phyloP scores from a whole-genome alignment of 1,140 invertebrate genomes.

The Ips nitidus region DNA sequence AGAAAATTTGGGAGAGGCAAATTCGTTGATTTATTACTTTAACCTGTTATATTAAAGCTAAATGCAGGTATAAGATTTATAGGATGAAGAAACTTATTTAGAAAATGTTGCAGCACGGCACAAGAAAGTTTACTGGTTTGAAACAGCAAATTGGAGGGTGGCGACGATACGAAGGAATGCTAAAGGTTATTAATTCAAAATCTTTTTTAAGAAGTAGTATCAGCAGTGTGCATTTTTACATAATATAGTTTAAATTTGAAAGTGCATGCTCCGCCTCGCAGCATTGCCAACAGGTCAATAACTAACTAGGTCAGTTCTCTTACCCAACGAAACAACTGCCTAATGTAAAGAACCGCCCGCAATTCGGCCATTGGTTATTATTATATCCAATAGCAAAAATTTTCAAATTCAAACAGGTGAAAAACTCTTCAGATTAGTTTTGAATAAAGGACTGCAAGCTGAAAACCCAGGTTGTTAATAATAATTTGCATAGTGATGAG shows the following conservation, averaged over 20 bases:
- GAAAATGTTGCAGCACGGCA: constrained; percentile 4
- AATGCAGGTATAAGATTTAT: constrained; percentile 34
- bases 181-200: no score
- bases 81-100: constrained; percentile 22
- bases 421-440: constrained; percentile 3
- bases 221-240: neutral
- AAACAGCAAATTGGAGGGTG: neutral
- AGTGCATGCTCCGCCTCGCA: constrained; percentile 46
- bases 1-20: constrained; percentile 28
- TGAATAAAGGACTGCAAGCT: neutral
- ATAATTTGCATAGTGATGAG: neutral
- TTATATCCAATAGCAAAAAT: constrained; percentile 49
- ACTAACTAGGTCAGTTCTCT: constrained; percentile 49
- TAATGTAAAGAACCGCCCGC: constrained; percentile 47
- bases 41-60: constrained; percentile 29
- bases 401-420: constrained; percentile 19
- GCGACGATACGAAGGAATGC: neutral
- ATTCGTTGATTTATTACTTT: constrained; percentile 31
- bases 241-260: constrained; percentile 9
- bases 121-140: neutral
- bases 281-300: constrained; percentile 51
- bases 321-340: constrained; percentile 49
- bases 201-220: no score
- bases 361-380: constrained; percentile 50
- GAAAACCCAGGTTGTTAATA: neutral